Evolutionary conservation across 2,888 invertebrate genomes (phyloP).

Genomic region (Zaprionus lineosus): DNA sequence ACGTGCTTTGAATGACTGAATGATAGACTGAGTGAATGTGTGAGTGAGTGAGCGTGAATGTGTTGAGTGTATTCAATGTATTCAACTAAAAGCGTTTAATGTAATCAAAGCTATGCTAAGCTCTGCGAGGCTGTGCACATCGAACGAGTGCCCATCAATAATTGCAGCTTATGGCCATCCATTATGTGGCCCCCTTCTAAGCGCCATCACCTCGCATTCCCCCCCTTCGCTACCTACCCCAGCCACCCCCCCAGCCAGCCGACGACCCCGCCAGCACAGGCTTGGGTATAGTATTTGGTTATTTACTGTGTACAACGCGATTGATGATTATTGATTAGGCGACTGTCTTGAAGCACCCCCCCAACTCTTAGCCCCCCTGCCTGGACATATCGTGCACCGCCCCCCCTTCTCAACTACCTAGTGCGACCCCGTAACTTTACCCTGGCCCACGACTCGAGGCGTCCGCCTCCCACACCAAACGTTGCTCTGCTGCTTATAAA

Average conservation of each 20-base stretch:
- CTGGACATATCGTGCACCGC: background rate
- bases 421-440: too few relatives aligned
- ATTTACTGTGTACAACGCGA: conserved; percentile 70
- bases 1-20: too few relatives aligned
- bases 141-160: conserved; percentile 60
- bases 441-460: too few relatives aligned
- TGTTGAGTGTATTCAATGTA: conserved; percentile 7
- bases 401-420: background rate
- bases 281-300: conserved; percentile 36
- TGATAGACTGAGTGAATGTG: conserved; percentile 1
- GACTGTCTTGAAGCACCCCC: conserved; percentile 4
- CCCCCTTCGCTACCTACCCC: background rate
- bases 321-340: conserved; percentile 72
- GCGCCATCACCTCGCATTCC: background rate
- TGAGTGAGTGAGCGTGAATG: conserved; percentile 1
- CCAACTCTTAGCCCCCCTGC: background rate
- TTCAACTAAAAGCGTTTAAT: conserved; percentile 14
- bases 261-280: too few relatives aligned
- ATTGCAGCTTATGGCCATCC: conserved; percentile 69
- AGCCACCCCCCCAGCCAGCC: conserved; percentile 1
- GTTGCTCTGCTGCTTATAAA: conserved; percentile 40
- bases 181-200: conserved; percentile 49
- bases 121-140: conserved; percentile 34
- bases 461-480: background rate
- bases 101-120: conserved; percentile 31